Evolutionary conservation across 2,797 vertebrate genomes (phyloP), one percentile per base, ranked within the genome.

Genomic region (Erethizon dorsatum): DNA sequence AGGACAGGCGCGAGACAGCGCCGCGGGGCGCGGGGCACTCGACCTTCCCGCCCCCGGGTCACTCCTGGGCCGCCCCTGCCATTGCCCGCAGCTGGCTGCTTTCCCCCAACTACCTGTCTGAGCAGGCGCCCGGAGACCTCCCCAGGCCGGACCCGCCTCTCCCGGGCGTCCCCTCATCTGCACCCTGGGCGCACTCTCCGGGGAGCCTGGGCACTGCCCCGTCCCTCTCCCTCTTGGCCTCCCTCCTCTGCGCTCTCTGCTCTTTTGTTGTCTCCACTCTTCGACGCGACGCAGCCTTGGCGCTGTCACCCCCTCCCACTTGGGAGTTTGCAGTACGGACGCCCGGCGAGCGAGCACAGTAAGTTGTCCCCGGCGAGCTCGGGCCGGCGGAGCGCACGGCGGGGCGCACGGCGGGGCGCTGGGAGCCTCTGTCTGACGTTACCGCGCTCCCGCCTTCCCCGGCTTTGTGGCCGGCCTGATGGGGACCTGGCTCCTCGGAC

Each of bases 101-200:
- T 54, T 79, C 17, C 37, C 61, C 87, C 88, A 96, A 94, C 97
- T 97, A 96, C 98, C 97, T 97, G 93, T 92, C 91, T 95, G 95
- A 96, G 69, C 93, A 6, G 50, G 37, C 13, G 86, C 80, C 47
- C 8, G 11, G 65, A 59, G 75, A 47, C 59, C n/a, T 7, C 33
- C 83, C 28, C 8, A 20, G 83, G 89, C 59, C 65, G 24, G 85
- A 31, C 52, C 57, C 26, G 54, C 4, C 41, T 2, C 87, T 52
- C 31, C 41, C 2, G n/a, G 79, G 94, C 26, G 75, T 50, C 54
- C 26, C 50, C 54, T n/a, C 31, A 13, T 12, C 37, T 9, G 73
- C 5, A 7, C n/a, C n/a, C 47, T 22, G 3, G 67, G 54, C 94
- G 15, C 31, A 63, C 79, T 14, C 13, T 28, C 12, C 8, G 22